Base-by-base conservation (phyloP, 2,888 invertebrate species). In the Anoplius nigerrimus region DNA sequence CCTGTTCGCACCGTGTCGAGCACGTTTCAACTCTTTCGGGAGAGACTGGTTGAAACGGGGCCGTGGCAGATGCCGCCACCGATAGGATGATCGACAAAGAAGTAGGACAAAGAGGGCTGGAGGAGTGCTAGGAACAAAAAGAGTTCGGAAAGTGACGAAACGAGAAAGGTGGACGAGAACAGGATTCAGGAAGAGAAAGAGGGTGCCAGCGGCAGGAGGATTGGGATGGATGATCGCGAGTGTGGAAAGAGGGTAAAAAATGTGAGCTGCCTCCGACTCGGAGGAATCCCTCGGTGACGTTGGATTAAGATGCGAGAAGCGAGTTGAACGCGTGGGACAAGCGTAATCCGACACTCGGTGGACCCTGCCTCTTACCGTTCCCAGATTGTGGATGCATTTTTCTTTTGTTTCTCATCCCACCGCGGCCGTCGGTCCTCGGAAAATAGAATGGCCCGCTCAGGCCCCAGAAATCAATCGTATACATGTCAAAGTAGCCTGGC, bases 281-380 rank as follows among this genome's bases (percentile, higher is more conserved):
- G 34, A 34, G 34, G 8, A 3, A 34, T 34, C 34, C 11, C 34
- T 34, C 34, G 11, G 34, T 34, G 34, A 11, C 34, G 34, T 34
- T 65, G 74, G 74, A 76, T 76, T 72, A 74, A 74, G 66, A 63
- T 53, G 64, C 72, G 24, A 69, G 60, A 74, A 69, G 69, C 56
- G 56, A 61, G 48, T 62, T 64, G 42, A 53, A 18, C 71, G 76
- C 76, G 76, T 72, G 71, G 76, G 76, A 76, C 72, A 66, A 56
- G 48, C 24, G 76, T 76, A 76, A 76, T 66, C 48, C 53, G 76
- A 76, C 43, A 76, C 76, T 66, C 11, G 61, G n/a, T 43, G 13
- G 45, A 27, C n/a, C 18, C 16, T 20, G 42, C 11, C 16, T 24
- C 21, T 51, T 13, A 16, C 51, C 34, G 34, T 48, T n/a, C n/a